phyloP scores from a whole-genome alignment of 2,888 invertebrate genomes.

The Ochropleura leucogaster region DNA sequence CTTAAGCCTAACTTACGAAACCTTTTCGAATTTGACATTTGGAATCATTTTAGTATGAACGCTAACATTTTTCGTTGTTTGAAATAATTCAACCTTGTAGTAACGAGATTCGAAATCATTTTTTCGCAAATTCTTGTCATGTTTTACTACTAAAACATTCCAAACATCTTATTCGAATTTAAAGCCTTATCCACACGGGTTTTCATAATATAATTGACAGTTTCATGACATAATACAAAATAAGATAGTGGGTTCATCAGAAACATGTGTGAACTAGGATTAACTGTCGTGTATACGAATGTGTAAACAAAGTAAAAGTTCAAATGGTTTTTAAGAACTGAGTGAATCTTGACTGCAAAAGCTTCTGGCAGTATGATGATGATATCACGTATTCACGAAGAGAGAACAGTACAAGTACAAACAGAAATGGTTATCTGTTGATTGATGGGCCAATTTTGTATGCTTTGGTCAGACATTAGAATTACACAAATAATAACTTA shows the following conservation, averaged over 20 bases:
- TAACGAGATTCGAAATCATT: neutral
- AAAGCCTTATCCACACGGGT: slow-evolving; percentile 62
- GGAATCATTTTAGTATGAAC: slow-evolving; percentile 16
- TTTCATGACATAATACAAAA: slow-evolving; percentile 41
- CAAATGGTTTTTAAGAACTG: too few relatives aligned
- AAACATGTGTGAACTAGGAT: slow-evolving; percentile 61
- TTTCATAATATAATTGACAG: slow-evolving; percentile 48
- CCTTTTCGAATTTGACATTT: slow-evolving; percentile 46
- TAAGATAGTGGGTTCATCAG: slow-evolving; percentile 45
- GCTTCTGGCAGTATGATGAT: neutral
- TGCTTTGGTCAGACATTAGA: neutral
- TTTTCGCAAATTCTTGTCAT: neutral
- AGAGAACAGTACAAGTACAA: neutral
- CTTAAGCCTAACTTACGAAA: slow-evolving; percentile 71
- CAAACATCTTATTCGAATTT: slow-evolving; percentile 45
- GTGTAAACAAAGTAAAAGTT: slow-evolving; percentile 37
- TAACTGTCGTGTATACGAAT: slow-evolving; percentile 41
- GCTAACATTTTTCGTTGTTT: slow-evolving; percentile 44
- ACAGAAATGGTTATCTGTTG: neutral
- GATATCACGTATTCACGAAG: too few relatives aligned
- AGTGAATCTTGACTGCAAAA: too few relatives aligned
- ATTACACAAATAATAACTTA: neutral
- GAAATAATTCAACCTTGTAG: neutral
- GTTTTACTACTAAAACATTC: slow-evolving; percentile 8
- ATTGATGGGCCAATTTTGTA: neutral